Conservation (phyloP, 1,140 invertebrate species). For the Achatina immaculata region DNA sequence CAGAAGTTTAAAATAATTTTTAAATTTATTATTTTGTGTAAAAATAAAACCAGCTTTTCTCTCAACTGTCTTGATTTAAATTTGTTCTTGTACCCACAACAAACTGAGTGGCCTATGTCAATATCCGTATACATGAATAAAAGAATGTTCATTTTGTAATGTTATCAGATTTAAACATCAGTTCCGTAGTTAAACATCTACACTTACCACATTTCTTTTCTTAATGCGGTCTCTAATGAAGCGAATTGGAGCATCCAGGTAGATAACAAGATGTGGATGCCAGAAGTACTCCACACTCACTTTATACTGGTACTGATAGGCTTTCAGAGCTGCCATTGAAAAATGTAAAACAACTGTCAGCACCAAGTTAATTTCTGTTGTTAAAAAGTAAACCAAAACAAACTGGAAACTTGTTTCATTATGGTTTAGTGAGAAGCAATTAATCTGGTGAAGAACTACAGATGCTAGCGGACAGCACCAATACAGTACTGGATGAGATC, state of each 20-base stretch:
- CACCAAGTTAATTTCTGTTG: not conserved
- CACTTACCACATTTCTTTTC: conserved; percentile 51
- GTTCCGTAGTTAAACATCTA: no score
- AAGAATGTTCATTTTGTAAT: no score
- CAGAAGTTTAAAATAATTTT: no score
- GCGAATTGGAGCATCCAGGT: conserved; percentile 55
- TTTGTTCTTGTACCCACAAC: no score
- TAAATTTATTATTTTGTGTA: no score
- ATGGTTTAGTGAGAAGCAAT: not conserved
- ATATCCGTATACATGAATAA: no score
- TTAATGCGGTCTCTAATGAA: conserved; percentile 47
- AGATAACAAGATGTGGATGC: conserved; percentile 55
- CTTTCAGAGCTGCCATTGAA: conserved; percentile 31
- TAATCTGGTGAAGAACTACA: not conserved
- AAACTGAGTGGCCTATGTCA: no score
- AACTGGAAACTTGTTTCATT: not conserved
- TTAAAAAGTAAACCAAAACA: not conserved
- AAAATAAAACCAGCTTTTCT: no score
- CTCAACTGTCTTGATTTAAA: no score
- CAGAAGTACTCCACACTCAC: conserved; percentile 39
- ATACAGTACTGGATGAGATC: not conserved
- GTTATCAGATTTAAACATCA: no score
- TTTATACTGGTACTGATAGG: conserved; percentile 32
- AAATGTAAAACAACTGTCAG: not conserved
- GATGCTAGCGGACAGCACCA: not conserved